Conservation (phyloP, 2,113 vertebrate species). For the Parus major region DNA sequence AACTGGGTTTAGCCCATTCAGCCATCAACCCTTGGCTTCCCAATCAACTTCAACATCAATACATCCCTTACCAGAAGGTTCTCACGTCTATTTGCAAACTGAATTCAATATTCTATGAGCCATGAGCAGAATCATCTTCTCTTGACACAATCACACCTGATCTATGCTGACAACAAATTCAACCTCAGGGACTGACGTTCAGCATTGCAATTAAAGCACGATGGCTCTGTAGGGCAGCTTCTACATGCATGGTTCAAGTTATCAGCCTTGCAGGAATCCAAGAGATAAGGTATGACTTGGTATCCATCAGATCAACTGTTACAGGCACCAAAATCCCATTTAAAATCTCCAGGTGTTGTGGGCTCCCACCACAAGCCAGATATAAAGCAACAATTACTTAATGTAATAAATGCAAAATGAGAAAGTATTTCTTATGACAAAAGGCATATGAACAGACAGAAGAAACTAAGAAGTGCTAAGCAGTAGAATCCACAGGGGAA, state of each 20-base stretch:
- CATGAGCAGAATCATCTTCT: background rate
- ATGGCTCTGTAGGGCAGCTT: background rate
- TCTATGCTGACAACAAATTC: background rate
- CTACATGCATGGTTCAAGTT: background rate
- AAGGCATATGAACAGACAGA: background rate
- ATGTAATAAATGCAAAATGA: background rate
- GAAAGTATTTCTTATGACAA: background rate
- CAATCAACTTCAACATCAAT: background rate
- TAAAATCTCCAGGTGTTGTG: background rate
- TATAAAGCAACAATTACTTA: background rate
- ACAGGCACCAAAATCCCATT: background rate
- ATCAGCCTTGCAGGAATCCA: background rate
- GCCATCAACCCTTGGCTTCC: background rate
- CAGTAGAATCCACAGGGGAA: background rate
- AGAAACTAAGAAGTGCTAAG: fast-evolving
- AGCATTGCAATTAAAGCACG: background rate
- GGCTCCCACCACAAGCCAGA: background rate
- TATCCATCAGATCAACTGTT: background rate
- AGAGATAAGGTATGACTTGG: background rate
- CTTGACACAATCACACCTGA: background rate
- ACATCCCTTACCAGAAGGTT: background rate
- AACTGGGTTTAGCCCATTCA: background rate
- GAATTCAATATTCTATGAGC: background rate
- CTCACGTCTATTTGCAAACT: background rate
- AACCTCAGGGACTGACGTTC: background rate